Evolutionary conservation across 2,113 vertebrate species (phyloP), one percentile per base, ranked within the genome.

Genomic region (Hypanus sabinus): DNA sequence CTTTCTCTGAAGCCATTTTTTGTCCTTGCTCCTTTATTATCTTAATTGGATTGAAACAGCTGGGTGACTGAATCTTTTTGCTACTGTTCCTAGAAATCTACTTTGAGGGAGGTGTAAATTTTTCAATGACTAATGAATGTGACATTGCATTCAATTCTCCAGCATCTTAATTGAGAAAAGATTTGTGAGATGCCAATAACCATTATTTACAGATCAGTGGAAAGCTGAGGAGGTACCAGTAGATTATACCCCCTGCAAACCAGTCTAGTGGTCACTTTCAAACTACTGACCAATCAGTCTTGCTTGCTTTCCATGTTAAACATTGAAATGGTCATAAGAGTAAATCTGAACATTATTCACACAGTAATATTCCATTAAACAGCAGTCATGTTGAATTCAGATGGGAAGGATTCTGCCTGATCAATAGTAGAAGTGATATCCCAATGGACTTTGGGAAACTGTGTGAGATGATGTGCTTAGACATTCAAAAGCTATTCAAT

Each of bases 401-500:
- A 62, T n/a, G 11, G 24, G 83, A 55, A 88, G 60, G 27, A 62
- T n/a, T 88, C 83, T 88, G 57, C 27, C 57, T 88, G 57, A 88
- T 30, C 27, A 88, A 85, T 88, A 60, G 83, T 60, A 88, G 57
- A 62, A n/a, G 55, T n/a, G 83, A 62, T 12, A 62, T 62, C 83
- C 83, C 83, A 88, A 12, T 88, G 57, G 83, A 62, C 0, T 88
- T 55, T 30, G 57, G 30, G 57, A 88, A 60, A 3, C 83, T 55
- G 55, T 12, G 22, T 62, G 27, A n/a, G 55, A 27, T 62, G 83
- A 12, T 62, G 83, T 62, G 27, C 83, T 27, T 16, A 60, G 57
- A 88, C 83, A 62, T 88, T 24, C 27, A 88, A 62, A 88, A 88
- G 11, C 30, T 88, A 62, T 88, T 87, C n/a, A 55, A 88, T 57